Conservation (phyloP, 1,140 invertebrate species). For the Berghia stephanieae region DNA sequence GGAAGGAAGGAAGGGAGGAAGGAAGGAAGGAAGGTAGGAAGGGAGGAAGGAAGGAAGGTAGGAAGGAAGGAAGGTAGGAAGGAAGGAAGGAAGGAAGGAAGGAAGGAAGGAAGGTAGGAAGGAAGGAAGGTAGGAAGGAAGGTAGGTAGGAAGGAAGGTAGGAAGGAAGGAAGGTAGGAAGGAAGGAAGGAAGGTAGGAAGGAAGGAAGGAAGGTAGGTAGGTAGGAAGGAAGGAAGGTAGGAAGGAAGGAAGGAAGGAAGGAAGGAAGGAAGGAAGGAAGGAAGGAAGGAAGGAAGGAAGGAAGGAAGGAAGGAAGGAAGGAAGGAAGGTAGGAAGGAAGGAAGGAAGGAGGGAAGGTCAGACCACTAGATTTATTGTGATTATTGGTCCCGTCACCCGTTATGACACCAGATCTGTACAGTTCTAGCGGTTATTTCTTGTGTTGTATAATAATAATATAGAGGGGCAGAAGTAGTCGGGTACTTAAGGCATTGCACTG, state of each 20-base stretch:
- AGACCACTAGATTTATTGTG: too few relatives aligned
- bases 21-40: conserved; percentile 22
- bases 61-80: conserved; percentile 26
- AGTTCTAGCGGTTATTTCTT: too few relatives aligned
- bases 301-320: conserved; percentile 36
- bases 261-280: conserved; percentile 39
- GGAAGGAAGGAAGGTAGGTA: conserved; percentile 38
- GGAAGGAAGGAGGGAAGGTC: conserved; percentile 37
- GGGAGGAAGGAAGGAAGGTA: conserved; percentile 25
- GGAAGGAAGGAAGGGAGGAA: conserved; percentile 25
- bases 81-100: conserved; percentile 26
- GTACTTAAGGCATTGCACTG: too few relatives aligned
- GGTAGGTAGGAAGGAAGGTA: conserved; percentile 24
- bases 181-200: conserved; percentile 31
- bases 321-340: conserved; percentile 38
- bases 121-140: conserved; percentile 10
- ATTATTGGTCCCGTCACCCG: too few relatives aligned
- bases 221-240: conserved; percentile 39
- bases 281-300: conserved; percentile 36
- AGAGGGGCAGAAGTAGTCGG: too few relatives aligned
- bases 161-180: conserved; percentile 26
- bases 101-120: conserved; percentile 10
- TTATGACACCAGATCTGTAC: too few relatives aligned
- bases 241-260: conserved; percentile 30
- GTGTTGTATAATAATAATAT: too few relatives aligned